A percentile compares a stretch with the other conserved stretches of the same genome.
These are phyloP conservation scores for Nyleta sp. DNA, from an alignment of 2,888 invertebrate species.

Conservation along the genomic window DNA sequence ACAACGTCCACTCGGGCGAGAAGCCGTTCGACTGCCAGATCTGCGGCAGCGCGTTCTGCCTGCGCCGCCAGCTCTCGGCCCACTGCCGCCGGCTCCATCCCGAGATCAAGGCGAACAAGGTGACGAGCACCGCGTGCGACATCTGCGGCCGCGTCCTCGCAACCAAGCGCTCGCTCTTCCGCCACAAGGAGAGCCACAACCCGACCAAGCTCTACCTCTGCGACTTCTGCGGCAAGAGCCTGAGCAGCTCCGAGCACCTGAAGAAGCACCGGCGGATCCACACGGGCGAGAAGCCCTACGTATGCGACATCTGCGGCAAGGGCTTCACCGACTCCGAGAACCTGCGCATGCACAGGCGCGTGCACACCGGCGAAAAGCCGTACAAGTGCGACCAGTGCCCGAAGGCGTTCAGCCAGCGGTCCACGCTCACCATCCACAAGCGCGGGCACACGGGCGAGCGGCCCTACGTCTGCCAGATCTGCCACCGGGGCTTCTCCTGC, in stretches of 20 bases:
- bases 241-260: constrained; percentile 83
- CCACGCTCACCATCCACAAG: constrained; percentile 83
- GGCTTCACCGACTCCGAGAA: constrained; percentile 82
- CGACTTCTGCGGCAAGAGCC: constrained; percentile 83
- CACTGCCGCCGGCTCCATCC: constrained; percentile 79
- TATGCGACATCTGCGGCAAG: constrained; percentile 83
- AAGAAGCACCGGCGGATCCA: constrained; percentile 83
- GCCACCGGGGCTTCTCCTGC: constrained; percentile 82
- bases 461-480: constrained; percentile 82
- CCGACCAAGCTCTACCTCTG: constrained; percentile 82
- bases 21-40: constrained; percentile 78
- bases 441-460: constrained; percentile 83
- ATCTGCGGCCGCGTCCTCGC: constrained; percentile 80
- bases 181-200: constrained; percentile 80
- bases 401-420: constrained; percentile 84
- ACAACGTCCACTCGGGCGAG: constrained; percentile 80
- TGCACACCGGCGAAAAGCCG: constrained; percentile 83
- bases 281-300: constrained; percentile 84
- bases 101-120: constrained; percentile 78
- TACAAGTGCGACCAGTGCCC: constrained; percentile 83
- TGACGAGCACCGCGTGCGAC: constrained; percentile 79
- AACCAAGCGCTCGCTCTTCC: constrained; percentile 77
- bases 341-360: constrained; percentile 81
- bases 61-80: constrained; percentile 77
- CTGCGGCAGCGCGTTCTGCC: constrained; percentile 75